Base-by-base conservation (phyloP, 1,140 invertebrate species). In the Philotrypesis tridentata region DNA sequence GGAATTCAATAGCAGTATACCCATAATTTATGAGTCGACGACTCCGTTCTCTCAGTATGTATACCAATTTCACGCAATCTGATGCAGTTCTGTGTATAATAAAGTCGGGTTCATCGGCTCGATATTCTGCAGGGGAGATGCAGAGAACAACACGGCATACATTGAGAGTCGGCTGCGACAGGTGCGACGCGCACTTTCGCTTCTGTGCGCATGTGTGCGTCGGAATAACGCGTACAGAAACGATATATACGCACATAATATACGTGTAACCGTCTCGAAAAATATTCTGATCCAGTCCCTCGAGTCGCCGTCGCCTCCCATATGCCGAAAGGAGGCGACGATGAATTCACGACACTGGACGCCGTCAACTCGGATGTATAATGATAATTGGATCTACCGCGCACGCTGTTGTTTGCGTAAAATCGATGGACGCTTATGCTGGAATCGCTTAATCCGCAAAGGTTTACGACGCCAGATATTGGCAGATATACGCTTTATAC, bases 381-480 rank as follows among this genome's bases (percentile, higher is more conserved):
- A n/a, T n/a, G 29, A 79, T 79, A 79, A 73, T 80, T 55, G 6
- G 71, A 67, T 74, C 60, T 17, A 31, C n/a, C 63, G 63, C 63
- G 63, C 21, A 23, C 31, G 31, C 65, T n/a, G 40, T 11, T 43
- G 40, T 1, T 43, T 43, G 40, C n/a, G n/a, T n/a, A n/a, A n/a
- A n/a, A n/a, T n/a, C n/a, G n/a, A n/a, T n/a, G n/a, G n/a, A n/a
- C n/a, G n/a, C n/a, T n/a, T n/a, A n/a, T n/a, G n/a, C n/a, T n/a
- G n/a, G n/a, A n/a, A n/a, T n/a, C n/a, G n/a, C n/a, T n/a, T n/a
- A n/a, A n/a, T n/a, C n/a, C n/a, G n/a, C n/a, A n/a, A n/a, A n/a
- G n/a, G n/a, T n/a, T n/a, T n/a, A n/a, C n/a, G n/a, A n/a, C n/a
- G n/a, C n/a, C n/a, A n/a, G n/a, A n/a, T n/a, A n/a, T n/a, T n/a